phyloP scores from a whole-genome alignment of 2,888 invertebrate species.

The Punctoribates punctum region DNA sequence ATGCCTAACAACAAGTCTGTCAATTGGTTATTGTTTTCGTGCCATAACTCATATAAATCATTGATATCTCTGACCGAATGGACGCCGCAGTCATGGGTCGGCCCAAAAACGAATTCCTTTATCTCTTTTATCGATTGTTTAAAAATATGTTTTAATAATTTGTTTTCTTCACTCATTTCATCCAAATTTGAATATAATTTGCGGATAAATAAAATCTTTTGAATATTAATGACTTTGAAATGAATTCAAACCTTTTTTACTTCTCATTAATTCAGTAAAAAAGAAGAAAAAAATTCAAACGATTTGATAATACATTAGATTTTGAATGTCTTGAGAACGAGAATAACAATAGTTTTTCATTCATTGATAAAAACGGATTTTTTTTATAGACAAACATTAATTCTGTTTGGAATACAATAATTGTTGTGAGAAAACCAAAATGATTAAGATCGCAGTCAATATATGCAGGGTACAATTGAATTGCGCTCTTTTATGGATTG shows the following conservation, averaged over 20 bases:
- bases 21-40: neutral
- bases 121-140: neutral
- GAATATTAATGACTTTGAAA: neutral
- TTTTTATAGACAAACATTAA: too few species aligned
- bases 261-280: too few species aligned
- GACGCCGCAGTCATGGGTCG: neutral
- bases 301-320: too few species aligned
- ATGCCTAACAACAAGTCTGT: neutral
- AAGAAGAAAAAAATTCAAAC: too few species aligned
- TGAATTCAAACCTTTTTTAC: too few species aligned
- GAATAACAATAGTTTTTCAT: neutral
- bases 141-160: neutral
- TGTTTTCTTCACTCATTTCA: neutral
- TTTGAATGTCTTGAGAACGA: conserved; percentile 6
- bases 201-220: neutral
- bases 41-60: neutral
- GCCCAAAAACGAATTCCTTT: neutral
- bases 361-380: too few species aligned
- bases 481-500: too few species aligned
- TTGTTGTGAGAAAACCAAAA: too few species aligned
- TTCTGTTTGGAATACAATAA: too few species aligned
- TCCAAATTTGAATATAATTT: neutral
- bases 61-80: neutral
- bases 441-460: neutral
- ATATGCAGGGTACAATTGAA: neutral